Evolutionary conservation across 2,888 invertebrate species (phyloP), one percentile per base, ranked within the genome.

Genomic region (Cosmorhoe ocellata): DNA sequence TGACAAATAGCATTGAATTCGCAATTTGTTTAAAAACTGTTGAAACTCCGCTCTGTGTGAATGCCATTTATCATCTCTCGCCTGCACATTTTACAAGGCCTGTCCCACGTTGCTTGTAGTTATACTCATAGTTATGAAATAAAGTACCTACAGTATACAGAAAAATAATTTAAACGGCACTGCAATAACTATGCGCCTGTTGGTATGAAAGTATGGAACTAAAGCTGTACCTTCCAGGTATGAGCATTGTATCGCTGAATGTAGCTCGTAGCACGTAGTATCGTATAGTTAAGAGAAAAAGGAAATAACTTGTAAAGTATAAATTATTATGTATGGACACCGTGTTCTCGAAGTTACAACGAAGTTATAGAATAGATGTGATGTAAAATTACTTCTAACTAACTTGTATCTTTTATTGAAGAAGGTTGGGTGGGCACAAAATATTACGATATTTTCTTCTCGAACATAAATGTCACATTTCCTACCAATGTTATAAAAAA

Each of bases 11-110:
- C 18, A 41, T 43, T 31, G 31, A 41, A 44, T 36, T 37, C 40
- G 44, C 48, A 48, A 40, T 48, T 48, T 53, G 38, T 51, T 51
- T 27, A 41, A 50, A 53, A 56, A 43, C 43, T 48, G 46, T 44
- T 48, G 33, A 44, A 51, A 41, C 37, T 50, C n/a, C 13, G 30
- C 27, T 11, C 31, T 7, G 33, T 13, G 41, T 37, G 40, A 31
- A 41, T 34, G 14, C 44, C 46, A 51, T 52, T 52, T 46, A 46
- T 56, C 56, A 56, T 56, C 1, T 42, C 42, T 10, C 28, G 36
- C 26, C 12, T 40, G 47, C 31, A 43, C 38, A 51, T 51, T 51
- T 47, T 47, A 44, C 55, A 39, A 47, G 45, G 40, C 43, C 42
- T 43, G 54, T 50, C 50, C 37, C 27, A 47, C 43, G 46, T 46